Evolutionary conservation across 2,113 vertebrate species (phyloP).

Genomic region (Hypocryptadius cinnamomeus): DNA sequence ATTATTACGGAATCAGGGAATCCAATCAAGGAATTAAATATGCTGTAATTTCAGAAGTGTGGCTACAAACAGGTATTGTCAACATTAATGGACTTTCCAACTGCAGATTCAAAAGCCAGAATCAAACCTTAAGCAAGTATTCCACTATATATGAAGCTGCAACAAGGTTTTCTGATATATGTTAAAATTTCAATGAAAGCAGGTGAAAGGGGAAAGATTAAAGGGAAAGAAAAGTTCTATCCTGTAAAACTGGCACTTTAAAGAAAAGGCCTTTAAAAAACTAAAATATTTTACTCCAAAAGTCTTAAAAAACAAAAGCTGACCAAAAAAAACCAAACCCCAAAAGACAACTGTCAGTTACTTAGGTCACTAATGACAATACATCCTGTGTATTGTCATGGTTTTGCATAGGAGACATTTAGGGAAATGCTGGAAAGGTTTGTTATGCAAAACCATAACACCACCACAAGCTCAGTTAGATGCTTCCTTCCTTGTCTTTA

Average conservation of each 20-base stretch:
- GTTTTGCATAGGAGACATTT: background rate
- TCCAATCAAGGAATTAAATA: background rate
- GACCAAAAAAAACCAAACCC: background rate
- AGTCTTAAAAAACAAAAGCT: background rate
- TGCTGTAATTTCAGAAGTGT: background rate
- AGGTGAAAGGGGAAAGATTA: background rate
- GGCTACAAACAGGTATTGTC: rapidly evolving
- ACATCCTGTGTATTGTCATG: background rate
- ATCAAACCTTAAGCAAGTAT: background rate
- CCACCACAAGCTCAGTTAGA: background rate
- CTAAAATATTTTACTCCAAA: background rate
- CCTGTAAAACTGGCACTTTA: background rate
- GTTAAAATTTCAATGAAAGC: background rate
- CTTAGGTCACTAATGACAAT: background rate
- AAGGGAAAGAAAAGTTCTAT: background rate
- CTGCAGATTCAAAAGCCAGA: background rate
- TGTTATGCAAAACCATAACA: background rate
- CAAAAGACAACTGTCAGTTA: background rate
- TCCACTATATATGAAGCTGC: background rate
- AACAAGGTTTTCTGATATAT: background rate
- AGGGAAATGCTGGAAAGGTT: background rate
- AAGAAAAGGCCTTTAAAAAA: background rate
- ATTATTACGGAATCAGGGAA: background rate
- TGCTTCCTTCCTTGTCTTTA: background rate
- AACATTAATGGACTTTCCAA: background rate